Evolutionary conservation across 2,888 invertebrate species (phyloP).

Genomic region (Drosophila silvestris): DNA sequence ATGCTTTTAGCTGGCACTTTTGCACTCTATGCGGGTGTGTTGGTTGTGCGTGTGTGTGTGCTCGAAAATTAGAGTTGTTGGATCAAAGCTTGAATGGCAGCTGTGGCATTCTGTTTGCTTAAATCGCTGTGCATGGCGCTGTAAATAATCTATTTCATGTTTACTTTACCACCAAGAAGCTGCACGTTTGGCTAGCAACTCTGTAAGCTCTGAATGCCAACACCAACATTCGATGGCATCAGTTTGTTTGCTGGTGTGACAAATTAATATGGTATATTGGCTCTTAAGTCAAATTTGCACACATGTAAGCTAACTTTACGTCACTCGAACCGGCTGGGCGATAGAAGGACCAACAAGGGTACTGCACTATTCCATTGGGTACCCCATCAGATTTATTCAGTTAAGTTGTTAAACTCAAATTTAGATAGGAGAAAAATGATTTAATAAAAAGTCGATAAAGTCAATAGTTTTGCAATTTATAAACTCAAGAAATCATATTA

Average conservation of each 20-base stretch:
- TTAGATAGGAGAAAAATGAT: not conserved
- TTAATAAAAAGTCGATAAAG: not conserved
- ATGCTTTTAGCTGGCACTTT: constrained; percentile 18
- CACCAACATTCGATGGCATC: constrained; percentile 11
- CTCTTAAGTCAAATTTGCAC: constrained; percentile 53
- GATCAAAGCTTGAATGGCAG: constrained; percentile 35
- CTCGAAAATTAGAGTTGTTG: constrained; percentile 3
- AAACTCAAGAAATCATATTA: not conserved
- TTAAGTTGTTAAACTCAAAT: not conserved
- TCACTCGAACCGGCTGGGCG: constrained; percentile 6
- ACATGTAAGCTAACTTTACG: constrained; percentile 23
- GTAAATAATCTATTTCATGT: constrained; percentile 77
- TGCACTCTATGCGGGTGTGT: constrained; percentile 1
- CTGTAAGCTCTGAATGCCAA: constrained; percentile 10
- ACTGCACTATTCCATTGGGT: constrained; percentile 1
- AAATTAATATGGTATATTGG: constrained; percentile 63
- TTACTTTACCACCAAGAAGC: constrained; percentile 48
- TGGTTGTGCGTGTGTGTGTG: constrained; percentile 2
- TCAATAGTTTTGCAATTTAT: not conserved
- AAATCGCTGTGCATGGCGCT: constrained; percentile 74
- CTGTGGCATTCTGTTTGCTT: constrained; percentile 44
- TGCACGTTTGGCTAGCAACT: constrained; percentile 21
- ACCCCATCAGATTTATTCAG: constrained; percentile 5
- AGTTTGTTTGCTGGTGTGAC: constrained; percentile 46
- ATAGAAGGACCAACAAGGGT: not conserved